Percentiles rank a stretch among this genome's conserved stretches.
Conservation (phyloP, 2,113 vertebrate species). For the Malurus cyaneus region DNA sequence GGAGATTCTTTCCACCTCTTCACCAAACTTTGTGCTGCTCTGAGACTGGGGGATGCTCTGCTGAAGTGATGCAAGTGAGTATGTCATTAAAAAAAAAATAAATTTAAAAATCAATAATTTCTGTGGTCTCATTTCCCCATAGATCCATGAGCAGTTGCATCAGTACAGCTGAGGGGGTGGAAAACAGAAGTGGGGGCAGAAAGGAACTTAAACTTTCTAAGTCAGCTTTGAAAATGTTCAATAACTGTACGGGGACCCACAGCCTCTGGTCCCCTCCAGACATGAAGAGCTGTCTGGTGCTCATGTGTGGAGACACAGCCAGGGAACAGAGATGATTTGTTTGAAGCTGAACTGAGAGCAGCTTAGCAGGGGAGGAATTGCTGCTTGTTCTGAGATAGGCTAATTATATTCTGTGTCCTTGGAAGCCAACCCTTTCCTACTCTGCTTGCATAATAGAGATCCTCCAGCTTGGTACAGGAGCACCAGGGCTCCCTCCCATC, state of each 20-base stretch:
- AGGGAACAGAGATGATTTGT: slow-evolving; percentile 19
- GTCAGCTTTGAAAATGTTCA: background rate
- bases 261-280: background rate
- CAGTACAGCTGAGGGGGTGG: slow-evolving; percentile 55
- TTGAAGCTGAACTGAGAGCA: slow-evolving; percentile 3
- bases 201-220: slow-evolving; percentile 42
- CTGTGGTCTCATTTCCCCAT: slow-evolving; percentile 47
- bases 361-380: slow-evolving; percentile 11
- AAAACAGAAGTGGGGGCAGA: slow-evolving; percentile 54
- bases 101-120: background rate
- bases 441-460: background rate
- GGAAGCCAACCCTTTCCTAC: slow-evolving; percentile 34
- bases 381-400: slow-evolving; percentile 14
- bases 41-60: background rate
- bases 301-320: background rate
- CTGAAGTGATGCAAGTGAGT: background rate
- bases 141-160: slow-evolving; percentile 52
- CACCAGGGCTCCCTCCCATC: background rate
- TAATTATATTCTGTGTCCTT: slow-evolving; percentile 51
- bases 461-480: background rate
- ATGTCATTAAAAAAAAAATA: background rate
- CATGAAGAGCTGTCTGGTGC: background rate
- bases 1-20: background rate
- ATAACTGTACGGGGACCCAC: background rate
- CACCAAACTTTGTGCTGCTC: background rate